Base-by-base conservation (phyloP, 2,888 invertebrate species). In the Zygaena filipendulae region DNA sequence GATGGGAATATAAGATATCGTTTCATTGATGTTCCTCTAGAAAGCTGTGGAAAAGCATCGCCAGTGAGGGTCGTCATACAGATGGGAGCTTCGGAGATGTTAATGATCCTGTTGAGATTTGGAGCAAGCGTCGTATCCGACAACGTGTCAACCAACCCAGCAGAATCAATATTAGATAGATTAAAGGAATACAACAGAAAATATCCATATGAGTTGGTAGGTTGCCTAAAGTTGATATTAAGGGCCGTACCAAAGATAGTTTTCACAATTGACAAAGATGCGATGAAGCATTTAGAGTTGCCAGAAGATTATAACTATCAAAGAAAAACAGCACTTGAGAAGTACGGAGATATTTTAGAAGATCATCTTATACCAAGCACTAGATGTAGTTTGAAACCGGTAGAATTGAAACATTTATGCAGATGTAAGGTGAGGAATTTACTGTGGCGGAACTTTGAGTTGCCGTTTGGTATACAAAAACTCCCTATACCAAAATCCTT, bases 1-100 rank as follows among this genome's bases (percentile, higher is more conserved):
- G 53, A 72, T 42, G 58, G 59, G 7, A 42, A 60, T 19, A 59
- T 62, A 46, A 45, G 50, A 11, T 53, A 71, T 36, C 74, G 87
- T 22, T 89, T 91, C 49, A 86, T 91, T 37, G 92, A 93, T 52
- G 85, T 92, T 2, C 91, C 92, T 7, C 84, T 93, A 60, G 90
- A 90, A 53, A 90, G 90, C 32, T 92, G 92, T 48, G 91, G 91
- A 0, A 83, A 82, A 43, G 83, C 87, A 3, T 82, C 88, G 0
- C 90, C 91, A 1, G 67, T 90, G 2, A 84, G 88, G 50, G 87
- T 92, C 1, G 87, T 88, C 1, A 75, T 90, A 36, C 90, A 91
- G 56, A 83, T 90, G 50, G 87, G 87, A 23, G 74, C 87, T 6
- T 85, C 91, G 3, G 91, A 92, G 55, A 86, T 91, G 50, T 67